These are phyloP conservation scores for Heliconius cydno DNA, from an alignment of 2,888 invertebrate species.

Conservation along the genomic window DNA sequence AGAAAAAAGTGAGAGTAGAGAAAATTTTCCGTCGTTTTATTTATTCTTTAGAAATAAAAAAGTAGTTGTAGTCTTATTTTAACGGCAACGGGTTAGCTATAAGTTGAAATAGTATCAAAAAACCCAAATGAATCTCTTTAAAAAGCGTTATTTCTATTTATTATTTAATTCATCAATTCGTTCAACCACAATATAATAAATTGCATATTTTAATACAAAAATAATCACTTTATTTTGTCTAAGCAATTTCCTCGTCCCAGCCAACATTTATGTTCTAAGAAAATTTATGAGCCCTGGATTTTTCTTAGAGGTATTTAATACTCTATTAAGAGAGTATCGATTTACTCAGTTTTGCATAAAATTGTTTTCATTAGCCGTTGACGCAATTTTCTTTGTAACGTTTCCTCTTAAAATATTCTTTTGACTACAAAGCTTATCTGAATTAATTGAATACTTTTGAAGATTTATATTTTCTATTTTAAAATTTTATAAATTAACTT, in stretches of 20 bases:
- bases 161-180: too few relatives aligned
- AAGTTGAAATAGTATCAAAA: too few relatives aligned
- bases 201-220: not conserved
- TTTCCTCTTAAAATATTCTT: slow-evolving; percentile 52
- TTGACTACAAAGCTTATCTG: slow-evolving; percentile 49
- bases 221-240: not conserved
- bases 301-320: slow-evolving; percentile 40
- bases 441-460: slow-evolving; percentile 49
- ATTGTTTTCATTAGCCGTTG: slow-evolving; percentile 66
- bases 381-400: slow-evolving; percentile 49
- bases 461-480: slow-evolving; percentile 45
- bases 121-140: too few relatives aligned
- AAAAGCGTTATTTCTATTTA: not conserved
- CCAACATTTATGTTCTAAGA: slow-evolving; percentile 8
- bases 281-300: slow-evolving; percentile 31
- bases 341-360: slow-evolving; percentile 64
- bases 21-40: too few relatives aligned
- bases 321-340: slow-evolving; percentile 51
- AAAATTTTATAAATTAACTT: slow-evolving; percentile 41
- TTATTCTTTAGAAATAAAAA: too few relatives aligned
- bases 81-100: too few relatives aligned
- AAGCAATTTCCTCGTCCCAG: not conserved
- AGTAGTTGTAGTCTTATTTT: too few relatives aligned
- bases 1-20: too few relatives aligned
- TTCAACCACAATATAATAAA: too few relatives aligned